These are phyloP conservation scores for Drosophila acutilabella DNA, from an alignment of 2,888 invertebrate species.

Conservation along the genomic window DNA sequence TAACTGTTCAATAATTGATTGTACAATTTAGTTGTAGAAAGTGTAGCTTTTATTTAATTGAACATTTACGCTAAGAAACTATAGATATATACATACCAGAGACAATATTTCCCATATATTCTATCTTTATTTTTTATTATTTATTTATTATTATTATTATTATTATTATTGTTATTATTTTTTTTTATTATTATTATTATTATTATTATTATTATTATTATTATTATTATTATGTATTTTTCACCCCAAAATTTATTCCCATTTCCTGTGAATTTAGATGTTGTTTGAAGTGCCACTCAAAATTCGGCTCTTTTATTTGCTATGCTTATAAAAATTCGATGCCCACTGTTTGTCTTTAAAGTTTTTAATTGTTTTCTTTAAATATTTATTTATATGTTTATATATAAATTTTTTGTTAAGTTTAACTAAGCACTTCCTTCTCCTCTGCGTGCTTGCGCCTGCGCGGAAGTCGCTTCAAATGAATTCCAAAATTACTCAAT, in stretches of 20 bases:
- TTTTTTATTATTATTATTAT: no score
- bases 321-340: not conserved
- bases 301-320: constrained; percentile 17
- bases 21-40: constrained; percentile 17
- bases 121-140: constrained; percentile 1
- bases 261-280: constrained; percentile 37
- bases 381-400: constrained; percentile 4
- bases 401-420: constrained; percentile 8
- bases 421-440: constrained; percentile 44
- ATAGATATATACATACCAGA: not conserved
- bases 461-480: constrained; percentile 62
- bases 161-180: no score
- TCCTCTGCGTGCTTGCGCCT: constrained; percentile 51
- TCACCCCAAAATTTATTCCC: constrained; percentile 2
- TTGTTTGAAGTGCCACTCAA: constrained; percentile 37
- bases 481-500: constrained; percentile 10
- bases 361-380: not conserved
- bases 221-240: no score
- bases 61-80: no score
- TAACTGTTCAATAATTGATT: constrained; percentile 16
- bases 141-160: no score
- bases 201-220: no score
- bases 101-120: not conserved
- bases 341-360: constrained; percentile 9
- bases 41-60: not conserved